These are phyloP conservation scores for Trachurus trachurus DNA, from an alignment of 2,797 vertebrate species.

Conservation along the genomic window DNA sequence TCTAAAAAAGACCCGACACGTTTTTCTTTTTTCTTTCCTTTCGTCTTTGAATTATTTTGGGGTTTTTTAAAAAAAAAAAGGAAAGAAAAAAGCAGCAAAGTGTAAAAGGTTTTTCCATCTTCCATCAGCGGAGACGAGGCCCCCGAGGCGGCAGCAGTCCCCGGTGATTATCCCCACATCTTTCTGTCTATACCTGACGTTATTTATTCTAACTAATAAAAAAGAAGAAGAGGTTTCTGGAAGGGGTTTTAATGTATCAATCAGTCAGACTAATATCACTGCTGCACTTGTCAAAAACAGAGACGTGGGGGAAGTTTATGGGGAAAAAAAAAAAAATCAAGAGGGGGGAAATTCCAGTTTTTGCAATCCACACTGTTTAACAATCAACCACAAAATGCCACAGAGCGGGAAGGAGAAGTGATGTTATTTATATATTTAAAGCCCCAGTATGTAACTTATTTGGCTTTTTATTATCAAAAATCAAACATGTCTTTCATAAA, in stretches of 20 bases:
- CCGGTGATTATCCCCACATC: slow-evolving; percentile 71
- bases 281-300: slow-evolving; percentile 53
- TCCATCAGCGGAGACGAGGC: slow-evolving; percentile 51
- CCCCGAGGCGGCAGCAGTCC: slow-evolving; percentile 69
- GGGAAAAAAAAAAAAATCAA: slow-evolving; percentile 15
- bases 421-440: slow-evolving; percentile 14
- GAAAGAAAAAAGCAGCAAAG: too few relatives aligned
- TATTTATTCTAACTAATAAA: slow-evolving; percentile 80
- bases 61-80: too few relatives aligned
- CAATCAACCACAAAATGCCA: slow-evolving; percentile 36
- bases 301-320: slow-evolving; percentile 56
- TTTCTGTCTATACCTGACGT: slow-evolving; percentile 69
- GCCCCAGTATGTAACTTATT: too few relatives aligned
- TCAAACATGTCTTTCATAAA: too few relatives aligned
- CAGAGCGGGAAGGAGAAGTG: slow-evolving; percentile 12
- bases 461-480: too few relatives aligned
- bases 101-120: slow-evolving; percentile 68
- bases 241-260: slow-evolving; percentile 63
- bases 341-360: slow-evolving; percentile 72
- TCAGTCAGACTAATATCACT: slow-evolving; percentile 66
- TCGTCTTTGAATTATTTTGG: too few relatives aligned
- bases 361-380: slow-evolving; percentile 42
- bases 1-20: slow-evolving; percentile 12
- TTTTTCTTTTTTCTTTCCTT: neutral
- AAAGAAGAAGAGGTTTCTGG: slow-evolving; percentile 31